Percentiles rank a stretch among this genome's conserved stretches.
Evolutionary conservation across 2,888 invertebrate species (phyloP).

Genomic region (Smittia sp.): DNA sequence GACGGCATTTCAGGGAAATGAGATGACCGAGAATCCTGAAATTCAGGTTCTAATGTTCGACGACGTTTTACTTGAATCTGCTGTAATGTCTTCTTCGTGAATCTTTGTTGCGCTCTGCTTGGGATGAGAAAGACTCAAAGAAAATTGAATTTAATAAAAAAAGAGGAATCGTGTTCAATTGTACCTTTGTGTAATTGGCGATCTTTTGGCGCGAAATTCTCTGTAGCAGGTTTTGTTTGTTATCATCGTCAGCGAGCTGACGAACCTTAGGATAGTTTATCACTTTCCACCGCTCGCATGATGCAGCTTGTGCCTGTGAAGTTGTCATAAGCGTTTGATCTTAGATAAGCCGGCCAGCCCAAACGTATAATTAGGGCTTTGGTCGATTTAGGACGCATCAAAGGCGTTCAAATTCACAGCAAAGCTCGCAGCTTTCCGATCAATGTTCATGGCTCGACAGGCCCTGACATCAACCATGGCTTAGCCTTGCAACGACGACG

Average conservation of each 20-base stretch:
- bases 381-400: no score
- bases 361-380: no score
- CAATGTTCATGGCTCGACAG: no score
- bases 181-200: neutral
- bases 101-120: neutral
- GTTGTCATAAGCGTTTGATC: neutral
- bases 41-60: slow-evolving; percentile 24
- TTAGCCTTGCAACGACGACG: neutral
- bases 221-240: slow-evolving; percentile 24
- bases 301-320: neutral
- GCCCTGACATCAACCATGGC: no score
- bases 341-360: neutral
- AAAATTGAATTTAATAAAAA: slow-evolving; percentile 27
- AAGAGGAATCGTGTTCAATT: slow-evolving; percentile 12
- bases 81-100: slow-evolving; percentile 28
- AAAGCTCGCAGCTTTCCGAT: no score
- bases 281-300: neutral
- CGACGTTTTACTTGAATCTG: slow-evolving; percentile 3
- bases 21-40: slow-evolving; percentile 28
- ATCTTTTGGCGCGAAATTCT: slow-evolving; percentile 30
- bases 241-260: slow-evolving; percentile 9
- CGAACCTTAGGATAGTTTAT: neutral
- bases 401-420: no score
- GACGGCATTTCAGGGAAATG: slow-evolving; percentile 6
- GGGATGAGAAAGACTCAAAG: neutral